Conservation (phyloP, 2,113 vertebrate species). For the Beaufortia kweichowensis region DNA sequence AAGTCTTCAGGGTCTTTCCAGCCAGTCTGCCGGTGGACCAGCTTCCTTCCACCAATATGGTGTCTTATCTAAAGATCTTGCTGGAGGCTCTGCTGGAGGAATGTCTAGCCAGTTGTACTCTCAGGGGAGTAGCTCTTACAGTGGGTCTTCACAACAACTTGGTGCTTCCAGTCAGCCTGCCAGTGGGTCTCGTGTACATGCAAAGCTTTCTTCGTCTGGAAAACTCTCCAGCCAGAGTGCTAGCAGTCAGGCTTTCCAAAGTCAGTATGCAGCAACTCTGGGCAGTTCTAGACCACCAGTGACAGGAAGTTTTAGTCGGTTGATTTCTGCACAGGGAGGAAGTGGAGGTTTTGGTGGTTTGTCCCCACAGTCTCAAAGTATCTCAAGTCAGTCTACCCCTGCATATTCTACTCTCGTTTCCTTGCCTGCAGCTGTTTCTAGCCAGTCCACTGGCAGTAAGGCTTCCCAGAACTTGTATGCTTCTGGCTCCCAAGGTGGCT, state of each 20-base stretch:
- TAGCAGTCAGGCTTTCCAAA: not conserved
- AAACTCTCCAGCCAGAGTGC: no score
- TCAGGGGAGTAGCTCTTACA: no score
- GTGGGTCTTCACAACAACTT: no score
- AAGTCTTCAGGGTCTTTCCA: not conserved
- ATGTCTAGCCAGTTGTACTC: no score
- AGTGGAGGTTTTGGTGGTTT: not conserved
- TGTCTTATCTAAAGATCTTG: no score
- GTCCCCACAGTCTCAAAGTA: not conserved
- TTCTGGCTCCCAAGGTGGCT: not conserved
- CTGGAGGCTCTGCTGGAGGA: no score
- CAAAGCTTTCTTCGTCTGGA: no score
- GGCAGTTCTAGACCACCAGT: not conserved
- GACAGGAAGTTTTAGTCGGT: not conserved
- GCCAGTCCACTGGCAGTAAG: not conserved
- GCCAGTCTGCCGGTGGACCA: not conserved
- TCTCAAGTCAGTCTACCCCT: not conserved
- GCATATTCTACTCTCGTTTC: not conserved
- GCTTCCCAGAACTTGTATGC: not conserved
- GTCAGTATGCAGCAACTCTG: not conserved
- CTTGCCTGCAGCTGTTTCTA: not conserved
- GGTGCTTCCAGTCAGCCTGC: no score
- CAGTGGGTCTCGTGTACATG: no score
- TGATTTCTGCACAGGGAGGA: not conserved
- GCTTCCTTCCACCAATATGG: not conserved